Percentiles rank a stretch among this genome's conserved stretches.
Conservation (phyloP, 2,888 invertebrate species). For the Formica aserva region DNA sequence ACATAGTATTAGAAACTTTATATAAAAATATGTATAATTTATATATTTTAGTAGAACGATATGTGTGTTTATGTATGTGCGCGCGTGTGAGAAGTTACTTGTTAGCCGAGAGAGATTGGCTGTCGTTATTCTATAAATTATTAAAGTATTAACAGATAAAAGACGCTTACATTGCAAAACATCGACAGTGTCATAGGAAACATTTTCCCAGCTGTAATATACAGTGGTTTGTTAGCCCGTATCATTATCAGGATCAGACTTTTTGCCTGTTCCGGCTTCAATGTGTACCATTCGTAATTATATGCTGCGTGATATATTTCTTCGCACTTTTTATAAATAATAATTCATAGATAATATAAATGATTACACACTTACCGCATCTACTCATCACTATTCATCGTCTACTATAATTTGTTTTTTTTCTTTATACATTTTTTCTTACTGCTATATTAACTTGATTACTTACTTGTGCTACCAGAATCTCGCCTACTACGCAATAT, state of each 20-base stretch:
- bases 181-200: constrained; percentile 39
- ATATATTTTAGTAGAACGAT: too few species aligned
- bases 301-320: not conserved
- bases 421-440: not conserved
- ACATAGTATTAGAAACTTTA: too few species aligned
- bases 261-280: not conserved
- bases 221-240: not conserved
- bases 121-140: too few species aligned
- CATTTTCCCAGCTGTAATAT: constrained; percentile 34
- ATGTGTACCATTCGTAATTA: constrained; percentile 19
- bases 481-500: constrained; percentile 29
- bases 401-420: too few species aligned
- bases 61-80: too few species aligned
- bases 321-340: constrained; percentile 28
- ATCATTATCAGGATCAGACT: constrained; percentile 25
- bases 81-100: too few species aligned
- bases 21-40: too few species aligned
- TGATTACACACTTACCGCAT: too few species aligned
- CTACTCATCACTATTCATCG: too few species aligned
- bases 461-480: constrained; percentile 25
- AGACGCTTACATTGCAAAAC: not conserved
- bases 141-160: not conserved
- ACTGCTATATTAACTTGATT: not conserved
- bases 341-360: not conserved
- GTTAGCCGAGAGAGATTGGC: too few species aligned